These are phyloP conservation scores for Nomada ruficornis DNA, from an alignment of 2,888 invertebrate species.

Conservation along the genomic window DNA sequence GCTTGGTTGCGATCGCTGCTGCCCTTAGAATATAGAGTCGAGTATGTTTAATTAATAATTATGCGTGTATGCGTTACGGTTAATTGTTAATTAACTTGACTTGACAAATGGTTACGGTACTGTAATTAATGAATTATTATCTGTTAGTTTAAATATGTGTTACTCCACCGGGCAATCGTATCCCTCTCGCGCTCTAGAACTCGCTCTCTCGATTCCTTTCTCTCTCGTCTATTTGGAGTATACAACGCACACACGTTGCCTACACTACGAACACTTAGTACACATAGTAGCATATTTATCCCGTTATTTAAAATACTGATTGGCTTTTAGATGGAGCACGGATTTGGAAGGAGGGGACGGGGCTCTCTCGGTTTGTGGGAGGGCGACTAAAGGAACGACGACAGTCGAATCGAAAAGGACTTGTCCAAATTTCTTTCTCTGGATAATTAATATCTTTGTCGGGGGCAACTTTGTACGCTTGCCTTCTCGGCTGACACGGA, in stretches of 20 bases:
- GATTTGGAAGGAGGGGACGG: not conserved
- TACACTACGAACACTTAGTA: constrained; percentile 84
- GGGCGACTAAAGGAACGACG: constrained; percentile 37
- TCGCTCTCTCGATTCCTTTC: constrained; percentile 43
- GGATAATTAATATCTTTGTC: constrained; percentile 2
- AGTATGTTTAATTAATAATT: constrained; percentile 80
- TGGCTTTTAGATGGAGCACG: constrained; percentile 36
- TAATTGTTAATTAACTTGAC: constrained; percentile 78
- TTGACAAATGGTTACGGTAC: constrained; percentile 79
- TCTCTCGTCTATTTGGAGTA: constrained; percentile 74
- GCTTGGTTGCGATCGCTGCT: constrained; percentile 66
- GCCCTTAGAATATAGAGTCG: constrained; percentile 68
- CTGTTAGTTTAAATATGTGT: constrained; percentile 81
- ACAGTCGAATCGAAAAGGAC: not conserved
- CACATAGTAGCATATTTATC: constrained; percentile 82
- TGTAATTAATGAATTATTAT: constrained; percentile 81
- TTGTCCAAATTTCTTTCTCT: not conserved
- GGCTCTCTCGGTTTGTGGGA: no score
- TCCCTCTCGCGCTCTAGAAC: constrained; percentile 39
- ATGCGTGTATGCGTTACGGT: constrained; percentile 75
- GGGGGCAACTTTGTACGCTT: not conserved
- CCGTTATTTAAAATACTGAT: constrained; percentile 72
- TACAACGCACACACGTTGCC: constrained; percentile 81
- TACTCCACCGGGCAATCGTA: constrained; percentile 76
- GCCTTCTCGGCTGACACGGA: not conserved